These are phyloP conservation scores for Centropyge bicolor DNA, from an alignment of 2,797 vertebrate species.

Conservation along the genomic window DNA sequence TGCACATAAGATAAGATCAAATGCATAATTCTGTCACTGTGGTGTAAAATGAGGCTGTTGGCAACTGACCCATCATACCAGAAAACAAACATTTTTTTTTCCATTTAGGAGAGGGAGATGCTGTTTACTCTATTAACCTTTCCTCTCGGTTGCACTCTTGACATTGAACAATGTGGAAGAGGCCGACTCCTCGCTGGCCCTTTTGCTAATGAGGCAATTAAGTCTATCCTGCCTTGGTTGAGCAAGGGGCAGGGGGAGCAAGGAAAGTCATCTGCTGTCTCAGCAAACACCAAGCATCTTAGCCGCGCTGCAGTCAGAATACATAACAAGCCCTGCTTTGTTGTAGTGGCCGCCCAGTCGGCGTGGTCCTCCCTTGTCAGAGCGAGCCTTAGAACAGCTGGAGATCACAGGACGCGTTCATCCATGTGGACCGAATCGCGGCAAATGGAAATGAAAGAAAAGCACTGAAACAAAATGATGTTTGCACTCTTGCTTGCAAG, in stretches of 20 bases:
- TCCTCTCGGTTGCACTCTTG: constrained; percentile 82
- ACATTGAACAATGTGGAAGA: constrained; percentile 85
- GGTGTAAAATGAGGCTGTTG: constrained; percentile 58
- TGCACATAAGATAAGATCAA: constrained; percentile 55
- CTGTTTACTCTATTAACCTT: constrained; percentile 85
- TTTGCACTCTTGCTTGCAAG: constrained; percentile 22
- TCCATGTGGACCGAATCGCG: constrained; percentile 47
- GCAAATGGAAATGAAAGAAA: constrained; percentile 49
- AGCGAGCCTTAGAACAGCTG: constrained; percentile 45
- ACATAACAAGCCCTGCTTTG: constrained; percentile 56
- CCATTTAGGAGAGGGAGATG: constrained; percentile 72
- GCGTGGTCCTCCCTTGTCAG: constrained; percentile 47
- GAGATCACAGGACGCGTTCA: constrained; percentile 62
- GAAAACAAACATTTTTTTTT: constrained; percentile 65
- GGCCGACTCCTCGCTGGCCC: constrained; percentile 74
- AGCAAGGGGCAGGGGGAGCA: constrained; percentile 71
- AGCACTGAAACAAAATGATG: constrained; percentile 38
- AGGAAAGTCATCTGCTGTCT: constrained; percentile 83
- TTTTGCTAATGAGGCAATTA: constrained; percentile 88
- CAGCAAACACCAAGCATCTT: constrained; percentile 81
- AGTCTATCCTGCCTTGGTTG: constrained; percentile 80
- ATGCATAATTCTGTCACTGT: constrained; percentile 44
- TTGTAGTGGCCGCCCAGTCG: constrained; percentile 40
- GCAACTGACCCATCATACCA: constrained; percentile 43
- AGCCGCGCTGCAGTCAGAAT: constrained; percentile 68